Evolutionary conservation across 1,140 invertebrate species (phyloP).

Genomic region (Drosophila lacteicornis): DNA sequence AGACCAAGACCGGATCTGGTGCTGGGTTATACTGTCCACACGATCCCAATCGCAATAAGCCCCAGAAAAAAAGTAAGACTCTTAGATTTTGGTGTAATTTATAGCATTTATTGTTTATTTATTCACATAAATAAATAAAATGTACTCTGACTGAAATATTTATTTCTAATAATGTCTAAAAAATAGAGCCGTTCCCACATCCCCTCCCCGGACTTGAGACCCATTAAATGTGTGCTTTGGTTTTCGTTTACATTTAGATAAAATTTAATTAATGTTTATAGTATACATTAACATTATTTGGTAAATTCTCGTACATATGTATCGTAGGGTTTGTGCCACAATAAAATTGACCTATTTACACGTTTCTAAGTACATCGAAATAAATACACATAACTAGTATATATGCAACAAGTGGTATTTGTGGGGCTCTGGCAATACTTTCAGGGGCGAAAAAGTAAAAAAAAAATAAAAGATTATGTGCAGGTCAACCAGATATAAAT

Average conservation of each 20-base stretch:
- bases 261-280: conserved; percentile 45
- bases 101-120: background rate
- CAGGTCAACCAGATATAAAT: conserved; percentile 31
- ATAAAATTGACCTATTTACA: conserved; percentile 49
- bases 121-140: background rate
- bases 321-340: conserved; percentile 49
- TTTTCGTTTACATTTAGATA: conserved; percentile 22
- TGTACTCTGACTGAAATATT: no score
- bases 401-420: conserved; percentile 13
- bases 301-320: conserved; percentile 56
- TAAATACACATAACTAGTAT: conserved; percentile 25
- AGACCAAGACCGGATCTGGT: no score
- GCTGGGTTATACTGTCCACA: no score
- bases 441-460: background rate
- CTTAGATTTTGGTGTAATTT: no score
- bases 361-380: conserved; percentile 42
- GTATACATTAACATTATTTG: conserved; percentile 42
- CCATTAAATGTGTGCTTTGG: background rate
- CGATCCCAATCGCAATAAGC: no score
- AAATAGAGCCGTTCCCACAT: background rate
- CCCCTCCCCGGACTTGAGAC: background rate
- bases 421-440: conserved; percentile 28
- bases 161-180: background rate
- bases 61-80: no score
- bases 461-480: conserved; percentile 16